Evolutionary conservation across 2,113 vertebrate genomes (phyloP), one percentile per base, ranked within the genome.

Genomic region (Lophochroa leadbeateri): DNA sequence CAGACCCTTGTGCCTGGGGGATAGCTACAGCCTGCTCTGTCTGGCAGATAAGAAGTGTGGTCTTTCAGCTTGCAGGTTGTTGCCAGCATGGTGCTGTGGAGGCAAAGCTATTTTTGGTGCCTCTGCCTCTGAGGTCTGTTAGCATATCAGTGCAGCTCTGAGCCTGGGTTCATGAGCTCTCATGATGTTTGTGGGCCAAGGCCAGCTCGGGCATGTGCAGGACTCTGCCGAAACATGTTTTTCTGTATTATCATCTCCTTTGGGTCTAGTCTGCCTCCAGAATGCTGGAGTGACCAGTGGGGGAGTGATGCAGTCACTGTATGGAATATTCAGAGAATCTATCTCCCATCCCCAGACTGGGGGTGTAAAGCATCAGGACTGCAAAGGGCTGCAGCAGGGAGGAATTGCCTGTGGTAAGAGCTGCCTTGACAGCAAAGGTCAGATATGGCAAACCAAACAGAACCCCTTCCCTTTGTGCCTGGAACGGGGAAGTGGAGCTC

Each of bases 231-330:
- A 17, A 90, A 63, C 0, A 0, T 33, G 33, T 7, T 57, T 60
- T 65, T 46, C 21, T 29, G 16, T 46, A 13, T 69, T 74, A 19
- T 11, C 9, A 19, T 21, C 8, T 80, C 3, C 17, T 86, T 65
- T 11, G 31, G 11, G 64, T 67, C 46, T 83, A 50, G 50, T 13
- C 29, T 77, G 18, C 29, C 13, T 92, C 39, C 41, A 43, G 68
- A 10, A 21, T 75, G 33, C 50, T 89, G 72, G 50, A 86, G 2
- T 67, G 53, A 24, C 3, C 5, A 6, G 7, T 23, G 14, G 9
- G 2, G 27, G 17, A 25, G 37, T 58, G 50, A 65, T 3, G 2
- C 0, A 0, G 71, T 72, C 25, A 13, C 39, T 69, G 17, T 80
- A 18, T 69, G 47, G 67, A 80, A 17, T 43, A 9, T 31, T 67